Conservation (phyloP, 2,888 invertebrate genomes). For the Ryuthela nishihirai region DNA sequence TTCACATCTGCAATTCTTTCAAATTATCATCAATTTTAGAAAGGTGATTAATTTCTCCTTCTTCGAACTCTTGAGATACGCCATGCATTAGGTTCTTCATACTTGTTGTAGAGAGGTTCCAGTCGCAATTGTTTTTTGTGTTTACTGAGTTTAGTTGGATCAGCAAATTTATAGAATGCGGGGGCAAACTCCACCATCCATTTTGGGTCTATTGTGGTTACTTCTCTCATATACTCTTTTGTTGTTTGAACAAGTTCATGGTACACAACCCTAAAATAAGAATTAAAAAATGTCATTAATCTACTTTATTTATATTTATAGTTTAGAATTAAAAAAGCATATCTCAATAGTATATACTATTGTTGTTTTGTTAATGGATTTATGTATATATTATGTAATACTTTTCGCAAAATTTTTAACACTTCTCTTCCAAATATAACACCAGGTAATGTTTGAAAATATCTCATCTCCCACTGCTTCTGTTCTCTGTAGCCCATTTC, state of each 20-base stretch:
- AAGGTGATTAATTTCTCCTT: slow-evolving; percentile 79
- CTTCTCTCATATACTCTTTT: slow-evolving; percentile 98
- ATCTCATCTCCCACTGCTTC: too few relatives aligned
- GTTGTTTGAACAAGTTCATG: slow-evolving; percentile 98
- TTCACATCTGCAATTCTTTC: too few relatives aligned
- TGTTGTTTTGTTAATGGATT: too few relatives aligned
- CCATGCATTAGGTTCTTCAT: slow-evolving; percentile 99
- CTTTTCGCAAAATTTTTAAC: too few relatives aligned
- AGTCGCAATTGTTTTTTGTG: slow-evolving; percentile 98
- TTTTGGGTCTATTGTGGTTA: slow-evolving; percentile 92
- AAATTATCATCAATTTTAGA: too few relatives aligned
- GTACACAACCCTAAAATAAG: slow-evolving; percentile 77
- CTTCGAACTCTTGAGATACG: slow-evolving; percentile 89
- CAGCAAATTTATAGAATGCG: slow-evolving; percentile 97
- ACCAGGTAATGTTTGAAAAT: too few relatives aligned
- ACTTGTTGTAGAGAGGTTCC: slow-evolving; percentile 97
- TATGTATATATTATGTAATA: too few relatives aligned
- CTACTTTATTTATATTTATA: too few relatives aligned
- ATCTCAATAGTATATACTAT: too few relatives aligned
- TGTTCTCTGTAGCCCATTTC: too few relatives aligned
- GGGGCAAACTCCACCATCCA: slow-evolving; percentile 99
- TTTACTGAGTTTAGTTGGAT: slow-evolving; percentile 96
- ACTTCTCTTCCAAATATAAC: too few relatives aligned
- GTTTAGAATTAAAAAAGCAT: too few relatives aligned
- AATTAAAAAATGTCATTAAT: not conserved